Evolutionary conservation across 1,140 invertebrate species (phyloP), one percentile per base, ranked within the genome.

Genomic region (Drosophila equinoxialis): DNA sequence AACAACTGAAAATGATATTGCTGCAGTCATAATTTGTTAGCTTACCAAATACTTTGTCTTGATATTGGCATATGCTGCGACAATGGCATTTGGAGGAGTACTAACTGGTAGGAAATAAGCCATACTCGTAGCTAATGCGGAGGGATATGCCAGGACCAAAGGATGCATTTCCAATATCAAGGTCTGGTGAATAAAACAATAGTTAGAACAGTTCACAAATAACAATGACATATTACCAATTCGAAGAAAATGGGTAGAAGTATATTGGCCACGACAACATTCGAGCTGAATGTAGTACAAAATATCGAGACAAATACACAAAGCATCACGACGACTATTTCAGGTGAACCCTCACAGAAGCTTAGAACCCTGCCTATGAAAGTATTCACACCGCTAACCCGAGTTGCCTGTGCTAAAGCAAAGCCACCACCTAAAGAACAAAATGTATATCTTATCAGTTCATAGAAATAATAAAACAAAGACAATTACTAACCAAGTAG

Each of bases 11-110:
- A 39, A 62, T 8, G n/a, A 4, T 3, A 37, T 3, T 13, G 20
- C 8, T n/a, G 1, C 37, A 11, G 13, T 39, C 10, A 39, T 3
- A 30, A 35, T 8, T 37, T 11, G 0, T 10, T 6, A 30, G 26
- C 69, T 58, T 11, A 73, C 71, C 64, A 83, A n/a, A 70, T 83
- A 74, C 14, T 84, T 83, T 8, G 73, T 84, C 51, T 83, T 83
- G n/a, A 83, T 83, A 3, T 48, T 93, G 0, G 94, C 96, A 23
- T 96, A 95, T 0, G 95, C 95, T 51, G 96, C 96, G 1, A 97
- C 96, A 63, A 99, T 98, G 0, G 98, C 98, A 93, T 99, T 99
- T 13, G 98, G 97, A 3, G 98, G 97, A 0, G 95, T 95, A 39
- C 93, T 92, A 0, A 96, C 95, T 0, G 96, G 96, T 59, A 93